These are phyloP conservation scores for Zonitis immaculata DNA, from an alignment of 2,888 invertebrate species.

Conservation along the genomic window DNA sequence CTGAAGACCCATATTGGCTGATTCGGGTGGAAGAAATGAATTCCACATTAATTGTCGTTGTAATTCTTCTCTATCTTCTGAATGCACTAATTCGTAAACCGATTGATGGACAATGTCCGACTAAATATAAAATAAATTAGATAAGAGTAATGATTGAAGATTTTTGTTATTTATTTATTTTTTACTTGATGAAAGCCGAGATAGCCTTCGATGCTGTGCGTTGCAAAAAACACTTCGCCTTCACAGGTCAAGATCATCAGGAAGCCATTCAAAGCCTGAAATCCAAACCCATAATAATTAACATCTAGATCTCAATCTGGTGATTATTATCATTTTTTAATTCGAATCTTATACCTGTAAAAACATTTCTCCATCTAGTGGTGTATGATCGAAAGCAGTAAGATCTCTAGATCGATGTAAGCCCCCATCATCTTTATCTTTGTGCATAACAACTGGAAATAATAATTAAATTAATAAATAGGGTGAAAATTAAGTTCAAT, in stretches of 20 bases:
- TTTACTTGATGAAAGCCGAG: constrained; percentile 99
- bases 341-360: constrained; percentile 67
- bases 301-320: background rate
- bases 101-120: constrained; percentile 99
- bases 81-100: constrained; percentile 97
- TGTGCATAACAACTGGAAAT: constrained; percentile 88
- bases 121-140: constrained; percentile 59
- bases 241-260: constrained; percentile 98
- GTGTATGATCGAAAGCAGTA: constrained; percentile 83
- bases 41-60: constrained; percentile 94
- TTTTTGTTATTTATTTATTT: background rate
- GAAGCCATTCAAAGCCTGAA: constrained; percentile 97
- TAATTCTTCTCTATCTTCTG: constrained; percentile 96
- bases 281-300: constrained; percentile 18
- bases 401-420: constrained; percentile 70
- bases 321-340: background rate
- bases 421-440: constrained; percentile 78
- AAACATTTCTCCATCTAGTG: constrained; percentile 92
- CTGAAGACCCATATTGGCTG: constrained; percentile 72
- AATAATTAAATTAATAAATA: constrained; percentile 8
- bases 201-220: constrained; percentile 99
- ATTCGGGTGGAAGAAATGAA: constrained; percentile 80
- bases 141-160: too few species aligned
- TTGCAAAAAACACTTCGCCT: constrained; percentile 99
- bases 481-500: constrained; percentile 8